phyloP scores from a whole-genome alignment of 2,113 vertebrate species.

The Lontra canadensis region DNA sequence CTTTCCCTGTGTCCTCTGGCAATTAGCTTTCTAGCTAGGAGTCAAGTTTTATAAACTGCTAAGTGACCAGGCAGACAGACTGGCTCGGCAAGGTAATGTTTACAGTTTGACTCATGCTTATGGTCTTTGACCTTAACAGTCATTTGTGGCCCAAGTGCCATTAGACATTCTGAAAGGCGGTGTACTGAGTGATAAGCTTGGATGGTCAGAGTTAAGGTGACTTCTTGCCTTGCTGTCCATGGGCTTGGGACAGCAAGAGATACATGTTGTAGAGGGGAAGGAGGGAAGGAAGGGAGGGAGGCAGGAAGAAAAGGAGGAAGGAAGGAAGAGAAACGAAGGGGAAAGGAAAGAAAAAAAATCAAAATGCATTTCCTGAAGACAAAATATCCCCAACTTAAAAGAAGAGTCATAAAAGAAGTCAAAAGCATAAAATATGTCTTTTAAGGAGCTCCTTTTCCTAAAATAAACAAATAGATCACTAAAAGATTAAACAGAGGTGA shows the following conservation, averaged over 20 bases:
- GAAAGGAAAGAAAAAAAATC: not conserved
- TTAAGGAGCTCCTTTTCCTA: not conserved
- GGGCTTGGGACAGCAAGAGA: not conserved
- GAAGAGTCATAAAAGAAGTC: conserved; percentile 1
- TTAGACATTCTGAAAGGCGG: not conserved
- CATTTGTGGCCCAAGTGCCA: conserved; percentile 11
- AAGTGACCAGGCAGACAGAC: conserved; percentile 77
- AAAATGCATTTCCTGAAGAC: not conserved
- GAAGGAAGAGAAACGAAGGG: not conserved
- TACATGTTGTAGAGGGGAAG: not conserved
- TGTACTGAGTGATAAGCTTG: not conserved
- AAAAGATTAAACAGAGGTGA: conserved; percentile 24
- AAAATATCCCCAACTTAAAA: conserved; percentile 21
- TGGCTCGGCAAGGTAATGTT: conserved; percentile 68
- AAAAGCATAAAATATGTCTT: not conserved
- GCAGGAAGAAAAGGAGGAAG: not conserved
- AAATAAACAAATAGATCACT: conserved; percentile 48
- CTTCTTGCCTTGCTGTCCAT: not conserved
- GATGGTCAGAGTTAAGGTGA: not conserved
- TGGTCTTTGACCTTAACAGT: conserved; percentile 57
- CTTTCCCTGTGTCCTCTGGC: conserved; percentile 58
- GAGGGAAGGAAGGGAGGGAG: not conserved
- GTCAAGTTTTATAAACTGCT: conserved; percentile 70
- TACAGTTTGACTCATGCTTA: conserved; percentile 61
- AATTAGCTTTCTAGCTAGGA: not conserved